A percentile compares a stretch with the other conserved stretches of the same genome.
Conservation (phyloP, 1,140 invertebrate genomes). For the Papilio dardanus region DNA sequence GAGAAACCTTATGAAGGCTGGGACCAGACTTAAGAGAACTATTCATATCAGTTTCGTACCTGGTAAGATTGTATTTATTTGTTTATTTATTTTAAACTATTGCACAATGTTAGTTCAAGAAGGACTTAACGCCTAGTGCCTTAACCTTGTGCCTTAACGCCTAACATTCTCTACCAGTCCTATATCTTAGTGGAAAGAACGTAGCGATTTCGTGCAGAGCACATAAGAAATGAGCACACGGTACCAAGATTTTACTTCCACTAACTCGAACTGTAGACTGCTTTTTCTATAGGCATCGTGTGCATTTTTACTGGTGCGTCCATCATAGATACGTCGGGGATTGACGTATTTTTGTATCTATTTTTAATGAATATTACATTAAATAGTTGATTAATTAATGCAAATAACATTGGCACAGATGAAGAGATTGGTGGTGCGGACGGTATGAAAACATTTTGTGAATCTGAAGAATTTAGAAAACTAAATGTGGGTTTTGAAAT, state of each 20-base stretch:
- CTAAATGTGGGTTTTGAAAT: constrained; percentile 94
- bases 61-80: no score
- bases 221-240: no score
- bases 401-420: constrained; percentile 82
- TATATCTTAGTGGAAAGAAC: no score
- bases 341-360: constrained; percentile 14
- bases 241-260: no score
- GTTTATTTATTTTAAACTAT: no score
- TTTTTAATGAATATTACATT: not conserved
- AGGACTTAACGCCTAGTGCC: no score
- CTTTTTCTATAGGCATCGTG: not conserved
- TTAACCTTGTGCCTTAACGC: no score
- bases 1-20: constrained; percentile 84
- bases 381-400: not conserved
- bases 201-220: no score
- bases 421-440: constrained; percentile 93
- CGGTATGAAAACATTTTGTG: constrained; percentile 91
- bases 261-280: not conserved
- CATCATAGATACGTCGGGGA: no score
- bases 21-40: constrained; percentile 83
- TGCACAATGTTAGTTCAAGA: no score
- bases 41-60: constrained; percentile 91
- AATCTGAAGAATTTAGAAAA: constrained; percentile 88
- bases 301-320: not conserved
- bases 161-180: no score